Evolutionary conservation across 1,140 invertebrate species (phyloP).

Genomic region (Danaus melanippus): DNA sequence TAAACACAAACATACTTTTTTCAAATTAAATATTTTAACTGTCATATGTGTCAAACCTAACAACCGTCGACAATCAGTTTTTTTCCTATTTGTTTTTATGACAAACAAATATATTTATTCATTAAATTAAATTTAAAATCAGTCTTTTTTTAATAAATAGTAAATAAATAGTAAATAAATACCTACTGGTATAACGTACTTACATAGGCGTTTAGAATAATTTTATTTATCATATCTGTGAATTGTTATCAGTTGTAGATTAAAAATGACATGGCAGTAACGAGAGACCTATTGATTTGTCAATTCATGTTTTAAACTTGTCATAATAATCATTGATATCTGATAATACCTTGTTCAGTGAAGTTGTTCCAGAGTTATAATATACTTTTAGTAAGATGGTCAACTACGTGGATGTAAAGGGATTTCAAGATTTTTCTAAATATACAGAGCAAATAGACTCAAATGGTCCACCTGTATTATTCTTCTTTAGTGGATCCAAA

Average conservation of each 20-base stretch:
- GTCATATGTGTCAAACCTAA: constrained; percentile 6
- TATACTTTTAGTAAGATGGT: constrained; percentile 33
- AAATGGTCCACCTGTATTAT: constrained; percentile 63
- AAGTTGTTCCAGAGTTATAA: not conserved
- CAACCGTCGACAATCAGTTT: constrained; percentile 10
- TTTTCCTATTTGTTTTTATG: not conserved
- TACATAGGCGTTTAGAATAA: too few relatives aligned
- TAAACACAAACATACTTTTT: constrained; percentile 13
- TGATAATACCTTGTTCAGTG: not conserved
- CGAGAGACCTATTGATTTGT: not conserved
- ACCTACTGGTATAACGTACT: too few relatives aligned
- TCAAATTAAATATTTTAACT: constrained; percentile 20
- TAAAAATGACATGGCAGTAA: too few relatives aligned
- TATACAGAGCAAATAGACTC: constrained; percentile 40
- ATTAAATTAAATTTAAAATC: too few relatives aligned
- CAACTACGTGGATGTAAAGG: constrained; percentile 39
- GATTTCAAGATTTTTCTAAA: constrained; percentile 51
- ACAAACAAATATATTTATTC: too few relatives aligned
- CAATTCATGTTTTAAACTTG: constrained; percentile 1
- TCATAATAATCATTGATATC: constrained; percentile 1
- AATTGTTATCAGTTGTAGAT: too few relatives aligned
- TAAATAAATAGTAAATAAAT: too few relatives aligned
- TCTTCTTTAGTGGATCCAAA: constrained; percentile 80
- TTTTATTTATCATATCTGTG: too few relatives aligned
- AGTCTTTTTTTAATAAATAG: too few relatives aligned